These are phyloP conservation scores for Tympanoctomys barrerae DNA, from an alignment of 2,797 vertebrate species.

Conservation along the genomic window DNA sequence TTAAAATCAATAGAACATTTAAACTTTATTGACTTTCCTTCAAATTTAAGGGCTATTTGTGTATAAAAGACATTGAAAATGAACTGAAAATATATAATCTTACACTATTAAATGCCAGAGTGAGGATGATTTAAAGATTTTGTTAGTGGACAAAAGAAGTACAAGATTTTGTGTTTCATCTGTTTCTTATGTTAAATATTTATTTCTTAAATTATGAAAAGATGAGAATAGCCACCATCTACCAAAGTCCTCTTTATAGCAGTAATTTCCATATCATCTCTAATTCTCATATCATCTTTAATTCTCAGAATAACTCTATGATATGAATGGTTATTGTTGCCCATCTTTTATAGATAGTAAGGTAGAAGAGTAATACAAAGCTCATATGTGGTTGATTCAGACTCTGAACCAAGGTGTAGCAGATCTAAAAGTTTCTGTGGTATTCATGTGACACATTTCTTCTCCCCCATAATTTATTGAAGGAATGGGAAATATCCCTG, in stretches of 20 bases:
- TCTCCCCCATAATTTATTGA: neutral
- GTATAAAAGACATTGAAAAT: constrained; percentile 70
- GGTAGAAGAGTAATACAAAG: neutral
- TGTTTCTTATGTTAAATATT: neutral
- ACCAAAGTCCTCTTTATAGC: neutral
- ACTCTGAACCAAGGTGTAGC: neutral
- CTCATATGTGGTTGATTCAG: neutral
- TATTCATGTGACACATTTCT: neutral
- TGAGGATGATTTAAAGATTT: neutral
- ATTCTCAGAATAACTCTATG: neutral
- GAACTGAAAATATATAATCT: constrained; percentile 63
- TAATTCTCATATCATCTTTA: neutral
- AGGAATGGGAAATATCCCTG: neutral
- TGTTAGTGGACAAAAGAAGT: neutral
- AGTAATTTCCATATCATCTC: neutral
- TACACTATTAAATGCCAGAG: constrained; percentile 7
- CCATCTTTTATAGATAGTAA: neutral
- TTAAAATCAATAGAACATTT: constrained; percentile 80
- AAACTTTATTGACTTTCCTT: constrained; percentile 75
- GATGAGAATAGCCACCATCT: neutral
- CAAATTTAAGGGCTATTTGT: constrained; percentile 60
- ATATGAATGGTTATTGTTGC: neutral
- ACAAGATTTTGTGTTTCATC: neutral
- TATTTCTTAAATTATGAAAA: constrained; percentile 58
- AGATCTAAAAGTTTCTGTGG: neutral